phyloP scores from a whole-genome alignment of 2,888 invertebrate species.

The Hydroisotoma schaefferi region DNA sequence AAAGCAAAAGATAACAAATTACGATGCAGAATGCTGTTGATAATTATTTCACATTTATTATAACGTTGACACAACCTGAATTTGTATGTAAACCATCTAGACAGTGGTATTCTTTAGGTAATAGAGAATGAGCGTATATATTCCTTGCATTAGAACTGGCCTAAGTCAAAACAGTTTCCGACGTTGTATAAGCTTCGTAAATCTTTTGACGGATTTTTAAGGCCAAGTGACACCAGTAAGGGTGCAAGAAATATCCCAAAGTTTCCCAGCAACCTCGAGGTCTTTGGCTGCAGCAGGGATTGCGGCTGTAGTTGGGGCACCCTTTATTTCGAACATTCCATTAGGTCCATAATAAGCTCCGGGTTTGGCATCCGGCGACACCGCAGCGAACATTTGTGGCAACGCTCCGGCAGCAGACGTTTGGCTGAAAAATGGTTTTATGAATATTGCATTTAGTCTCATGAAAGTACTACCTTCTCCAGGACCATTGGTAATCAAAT shows the following conservation, averaged over 20 bases:
- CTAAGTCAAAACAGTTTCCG: too few relatives aligned
- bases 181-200: too few relatives aligned
- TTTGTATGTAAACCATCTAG: too few relatives aligned
- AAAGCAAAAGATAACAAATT: too few relatives aligned
- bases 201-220: too few relatives aligned
- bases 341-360: constrained; percentile 21
- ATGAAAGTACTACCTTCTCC: neutral
- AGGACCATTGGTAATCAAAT: constrained; percentile 3
- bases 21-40: too few relatives aligned
- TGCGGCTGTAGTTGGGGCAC: neutral
- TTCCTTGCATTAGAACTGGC: too few relatives aligned
- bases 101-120: too few relatives aligned
- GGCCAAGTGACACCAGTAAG: constrained; percentile 16
- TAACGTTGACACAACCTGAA: too few relatives aligned
- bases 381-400: constrained; percentile 15
- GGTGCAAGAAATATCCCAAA: constrained; percentile 14
- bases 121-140: too few relatives aligned
- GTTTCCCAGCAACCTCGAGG: neutral
- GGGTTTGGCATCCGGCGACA: constrained; percentile 2
- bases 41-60: too few relatives aligned
- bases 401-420: constrained; percentile 13
- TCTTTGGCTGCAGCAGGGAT: constrained; percentile 10
- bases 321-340: constrained; percentile 10
- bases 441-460: neutral
- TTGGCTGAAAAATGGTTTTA: constrained; percentile 1